Evolutionary conservation across 2,888 invertebrate genomes (phyloP).

Genomic region (Andrena praecox): DNA sequence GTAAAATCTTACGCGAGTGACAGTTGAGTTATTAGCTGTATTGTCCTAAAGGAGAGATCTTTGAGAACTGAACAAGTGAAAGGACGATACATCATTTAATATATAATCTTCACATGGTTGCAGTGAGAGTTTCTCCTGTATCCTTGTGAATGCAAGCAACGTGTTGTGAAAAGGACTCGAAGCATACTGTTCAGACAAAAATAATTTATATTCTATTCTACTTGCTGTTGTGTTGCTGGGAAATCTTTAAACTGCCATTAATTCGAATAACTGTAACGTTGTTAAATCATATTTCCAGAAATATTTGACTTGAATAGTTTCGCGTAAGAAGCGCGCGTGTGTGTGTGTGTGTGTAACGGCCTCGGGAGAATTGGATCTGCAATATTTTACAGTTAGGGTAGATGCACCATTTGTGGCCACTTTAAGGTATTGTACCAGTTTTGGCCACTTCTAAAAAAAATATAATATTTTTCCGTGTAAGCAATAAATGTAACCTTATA

Average conservation of each 20-base stretch:
- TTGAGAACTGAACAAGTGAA: too few species aligned
- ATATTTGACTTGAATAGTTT: neutral
- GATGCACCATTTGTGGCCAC: too few species aligned
- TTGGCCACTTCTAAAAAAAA: too few species aligned
- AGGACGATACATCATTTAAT: too few species aligned
- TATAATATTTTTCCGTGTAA: too few species aligned
- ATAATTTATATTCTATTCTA: constrained; percentile 1
- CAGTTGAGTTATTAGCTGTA: neutral
- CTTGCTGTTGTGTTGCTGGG: neutral
- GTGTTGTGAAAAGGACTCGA: neutral
- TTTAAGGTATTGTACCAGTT: too few species aligned
- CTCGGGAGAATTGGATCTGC: neutral
- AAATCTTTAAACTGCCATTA: neutral
- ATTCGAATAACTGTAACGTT: neutral
- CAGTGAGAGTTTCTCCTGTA: neutral
- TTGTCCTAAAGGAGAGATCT: too few species aligned
- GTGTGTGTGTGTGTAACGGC: neutral
- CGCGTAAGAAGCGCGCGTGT: neutral
- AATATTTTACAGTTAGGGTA: neutral
- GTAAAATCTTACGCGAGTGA: neutral
- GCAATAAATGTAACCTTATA: too few species aligned
- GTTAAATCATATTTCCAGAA: neutral
- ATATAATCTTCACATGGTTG: too few species aligned
- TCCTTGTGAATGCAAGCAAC: neutral
- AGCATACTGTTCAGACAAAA: neutral